These are phyloP conservation scores for Phaetusa simplex DNA, from an alignment of 2,113 vertebrate genomes.

Conservation along the genomic window DNA sequence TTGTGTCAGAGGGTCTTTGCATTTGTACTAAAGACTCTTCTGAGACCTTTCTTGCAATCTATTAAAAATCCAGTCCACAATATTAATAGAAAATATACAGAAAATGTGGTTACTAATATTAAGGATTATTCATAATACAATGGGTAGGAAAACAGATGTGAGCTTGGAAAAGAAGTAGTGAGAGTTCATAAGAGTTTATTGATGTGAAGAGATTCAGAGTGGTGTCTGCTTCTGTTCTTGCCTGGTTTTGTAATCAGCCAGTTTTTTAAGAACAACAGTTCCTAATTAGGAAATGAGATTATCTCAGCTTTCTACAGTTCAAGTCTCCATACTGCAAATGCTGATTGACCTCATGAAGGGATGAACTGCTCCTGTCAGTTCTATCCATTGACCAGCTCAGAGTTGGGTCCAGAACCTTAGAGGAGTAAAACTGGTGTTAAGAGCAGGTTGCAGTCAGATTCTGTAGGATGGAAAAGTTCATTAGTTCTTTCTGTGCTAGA, in stretches of 20 bases:
- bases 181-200: not conserved
- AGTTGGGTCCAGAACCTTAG: not conserved
- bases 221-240: not conserved
- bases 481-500: not conserved
- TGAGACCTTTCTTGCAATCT: not conserved
- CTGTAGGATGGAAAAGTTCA: not conserved
- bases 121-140: not conserved
- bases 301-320: not conserved
- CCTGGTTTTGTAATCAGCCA: not conserved
- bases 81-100: not conserved
- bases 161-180: not conserved
- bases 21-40: not conserved
- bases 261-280: not conserved
- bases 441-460: not conserved
- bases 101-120: not conserved
- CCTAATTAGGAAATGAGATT: not conserved
- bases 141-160: not conserved
- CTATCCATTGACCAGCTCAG: not conserved
- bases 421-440: not conserved
- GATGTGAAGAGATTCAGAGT: not conserved
- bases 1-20: not conserved
- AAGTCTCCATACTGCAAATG: not conserved
- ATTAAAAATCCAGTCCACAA: not conserved
- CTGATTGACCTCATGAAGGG: not conserved
- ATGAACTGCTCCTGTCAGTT: not conserved